Evolutionary conservation across 2,797 vertebrate species (phyloP).

Genomic region (Salarias fasciatus): DNA sequence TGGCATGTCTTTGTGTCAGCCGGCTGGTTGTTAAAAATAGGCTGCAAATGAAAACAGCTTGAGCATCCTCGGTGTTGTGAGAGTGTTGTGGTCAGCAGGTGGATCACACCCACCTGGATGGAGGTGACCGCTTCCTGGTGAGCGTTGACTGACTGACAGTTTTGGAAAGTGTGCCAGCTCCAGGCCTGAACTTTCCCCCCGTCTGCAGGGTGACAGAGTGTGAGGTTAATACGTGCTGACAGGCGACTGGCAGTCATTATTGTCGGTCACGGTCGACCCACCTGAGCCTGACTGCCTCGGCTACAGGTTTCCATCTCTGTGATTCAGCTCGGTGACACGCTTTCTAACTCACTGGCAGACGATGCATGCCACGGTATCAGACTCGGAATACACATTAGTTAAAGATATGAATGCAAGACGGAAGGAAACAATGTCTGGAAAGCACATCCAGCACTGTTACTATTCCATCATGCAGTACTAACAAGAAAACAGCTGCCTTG

Average conservation of each 20-base stretch:
- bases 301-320: slow-evolving; percentile 44
- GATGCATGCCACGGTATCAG: slow-evolving; percentile 29
- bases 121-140: slow-evolving; percentile 84
- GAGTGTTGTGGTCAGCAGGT: slow-evolving; percentile 9
- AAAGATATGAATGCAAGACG: background rate
- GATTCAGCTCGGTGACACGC: slow-evolving; percentile 34
- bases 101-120: slow-evolving; percentile 80
- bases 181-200: slow-evolving; percentile 88
- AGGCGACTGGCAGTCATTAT: slow-evolving; percentile 71
- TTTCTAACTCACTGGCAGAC: slow-evolving; percentile 42
- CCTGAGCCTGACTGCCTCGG: slow-evolving; percentile 69
- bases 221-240: slow-evolving; percentile 69
- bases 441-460: no score
- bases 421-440: no score
- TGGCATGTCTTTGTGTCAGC: slow-evolving; percentile 9
- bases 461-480: no score
- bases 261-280: slow-evolving; percentile 56
- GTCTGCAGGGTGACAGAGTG: slow-evolving; percentile 74
- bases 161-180: slow-evolving; percentile 83
- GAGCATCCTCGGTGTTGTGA: slow-evolving; percentile 22
- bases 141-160: slow-evolving; percentile 83
- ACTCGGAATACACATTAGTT: slow-evolving; percentile 18
- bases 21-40: slow-evolving; percentile 15
- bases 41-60: slow-evolving; percentile 27
- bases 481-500: no score